Base-by-base conservation (phyloP, 2,888 invertebrate genomes). In the Beris chalybata region DNA sequence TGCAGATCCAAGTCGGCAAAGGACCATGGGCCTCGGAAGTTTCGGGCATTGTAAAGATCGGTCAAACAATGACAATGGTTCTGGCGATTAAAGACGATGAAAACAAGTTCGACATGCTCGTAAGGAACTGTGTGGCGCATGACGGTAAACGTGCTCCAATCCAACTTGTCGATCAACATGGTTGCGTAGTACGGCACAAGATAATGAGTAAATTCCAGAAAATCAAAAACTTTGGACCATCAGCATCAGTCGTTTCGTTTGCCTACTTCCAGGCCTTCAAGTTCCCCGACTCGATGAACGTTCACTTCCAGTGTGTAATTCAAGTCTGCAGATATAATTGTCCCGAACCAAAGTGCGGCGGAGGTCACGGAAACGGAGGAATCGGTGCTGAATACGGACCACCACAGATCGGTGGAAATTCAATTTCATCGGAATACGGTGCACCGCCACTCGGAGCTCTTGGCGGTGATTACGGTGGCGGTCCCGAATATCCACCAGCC, bases 21-120 rank as follows among this genome's bases (percentile, higher is more conserved):
- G 95, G 95, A 71, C 95, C 95, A 0, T 95, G 95, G 95, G 95
- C 95, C n/a, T 93, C 93, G 12, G 95, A 95, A 82, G 95, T 95
- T 43, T 94, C 94, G 0, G 95, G 95, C 64, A 94, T 95, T 75
- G 95, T 95, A 9, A 95, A 95, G 82, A 95, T 95, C 72, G 95
- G 95, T 30, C 95, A 95, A 79, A 95, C 95, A 0, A 95, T 95
- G 95, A 95, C 95, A 11, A 95, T 95, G 95, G 95, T 95, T 11
- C 83, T 95, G 68, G 95, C 95, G 29, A 95, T 95, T 75, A 95
- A 95, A 81, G 95, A 95, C 74, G 95, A 95, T 74, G 95, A 95
- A 81, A 95, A 94, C 76, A 95, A 95, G 83, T 95, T 95, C 80
- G 95, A 95, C 76, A 95, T 95, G 95, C 81, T 95, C 71, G 95